These are phyloP conservation scores for Lepidochrysops patricia DNA, from an alignment of 2,888 invertebrate species.

Conservation along the genomic window DNA sequence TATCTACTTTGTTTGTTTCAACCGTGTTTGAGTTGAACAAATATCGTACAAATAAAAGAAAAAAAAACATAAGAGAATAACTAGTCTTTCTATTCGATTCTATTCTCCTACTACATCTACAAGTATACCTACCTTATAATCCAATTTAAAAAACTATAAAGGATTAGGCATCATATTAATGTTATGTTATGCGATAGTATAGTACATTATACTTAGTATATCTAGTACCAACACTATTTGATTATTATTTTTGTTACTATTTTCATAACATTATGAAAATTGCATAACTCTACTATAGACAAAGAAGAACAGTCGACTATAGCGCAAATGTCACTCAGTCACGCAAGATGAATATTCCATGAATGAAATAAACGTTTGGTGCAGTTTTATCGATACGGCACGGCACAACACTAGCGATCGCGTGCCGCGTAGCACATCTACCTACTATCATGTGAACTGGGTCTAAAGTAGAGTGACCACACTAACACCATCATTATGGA, in stretches of 20 bases:
- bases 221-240: no score
- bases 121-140: no score
- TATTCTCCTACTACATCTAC: no score
- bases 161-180: no score
- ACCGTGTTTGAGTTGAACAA: background rate
- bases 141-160: no score
- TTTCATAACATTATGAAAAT: background rate
- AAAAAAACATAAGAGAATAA: no score
- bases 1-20: background rate
- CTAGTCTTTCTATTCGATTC: no score
- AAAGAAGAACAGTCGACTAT: background rate
- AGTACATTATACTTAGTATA: no score
- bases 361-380: constrained; percentile 21
- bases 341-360: constrained; percentile 16
- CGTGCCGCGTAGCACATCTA: constrained; percentile 50
- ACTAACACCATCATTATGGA: no score
- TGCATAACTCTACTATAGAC: background rate
- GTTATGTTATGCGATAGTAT: no score
- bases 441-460: constrained; percentile 49
- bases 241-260: no score
- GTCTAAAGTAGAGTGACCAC: constrained; percentile 34
- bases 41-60: no score
- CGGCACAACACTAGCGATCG: constrained; percentile 62
- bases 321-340: constrained; percentile 3
- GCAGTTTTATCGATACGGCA: constrained; percentile 54